Percentiles rank a stretch among this genome's conserved stretches.
These are phyloP conservation scores for Homarus americanus DNA, from an alignment of 1,140 invertebrate genomes.

Conservation along the genomic window DNA sequence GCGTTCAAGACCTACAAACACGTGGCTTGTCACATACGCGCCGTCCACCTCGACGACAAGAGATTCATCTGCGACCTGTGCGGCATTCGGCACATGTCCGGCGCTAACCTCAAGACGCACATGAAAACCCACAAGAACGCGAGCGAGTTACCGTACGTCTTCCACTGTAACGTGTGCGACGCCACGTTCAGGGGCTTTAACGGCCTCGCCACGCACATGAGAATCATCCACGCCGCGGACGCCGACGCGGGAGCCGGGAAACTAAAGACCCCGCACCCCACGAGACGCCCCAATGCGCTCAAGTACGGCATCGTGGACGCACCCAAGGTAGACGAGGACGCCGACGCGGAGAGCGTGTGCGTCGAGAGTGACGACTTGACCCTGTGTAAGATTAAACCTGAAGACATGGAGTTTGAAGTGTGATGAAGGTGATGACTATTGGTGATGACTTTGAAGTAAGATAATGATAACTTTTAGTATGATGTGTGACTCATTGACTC, in stretches of 20 bases:
- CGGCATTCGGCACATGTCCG: constrained; percentile 52
- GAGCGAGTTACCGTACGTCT: background rate
- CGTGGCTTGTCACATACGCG: constrained; percentile 56
- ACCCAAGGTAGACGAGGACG: background rate
- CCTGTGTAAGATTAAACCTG: background rate
- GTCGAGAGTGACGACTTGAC: constrained; percentile 32
- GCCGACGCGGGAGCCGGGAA: too few species aligned
- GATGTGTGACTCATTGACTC: too few species aligned
- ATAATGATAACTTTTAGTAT: too few species aligned
- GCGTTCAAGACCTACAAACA: constrained; percentile 62
- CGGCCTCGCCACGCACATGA: constrained; percentile 29
- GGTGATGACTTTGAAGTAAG: too few species aligned
- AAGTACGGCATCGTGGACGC: background rate
- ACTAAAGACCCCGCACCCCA: constrained; percentile 43
- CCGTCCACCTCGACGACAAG: constrained; percentile 56
- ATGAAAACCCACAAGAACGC: constrained; percentile 25
- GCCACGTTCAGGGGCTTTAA: constrained; percentile 24
- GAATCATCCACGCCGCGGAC: constrained; percentile 22
- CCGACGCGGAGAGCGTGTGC: background rate
- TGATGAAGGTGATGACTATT: too few species aligned
- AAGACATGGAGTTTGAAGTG: constrained; percentile 34
- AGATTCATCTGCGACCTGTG: constrained; percentile 58
- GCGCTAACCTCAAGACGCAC: constrained; percentile 40
- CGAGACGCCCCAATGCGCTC: constrained; percentile 12
- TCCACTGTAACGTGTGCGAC: constrained; percentile 26